Base-by-base conservation (phyloP, 2,113 vertebrate species). In the Gorsachius goisagi region DNA sequence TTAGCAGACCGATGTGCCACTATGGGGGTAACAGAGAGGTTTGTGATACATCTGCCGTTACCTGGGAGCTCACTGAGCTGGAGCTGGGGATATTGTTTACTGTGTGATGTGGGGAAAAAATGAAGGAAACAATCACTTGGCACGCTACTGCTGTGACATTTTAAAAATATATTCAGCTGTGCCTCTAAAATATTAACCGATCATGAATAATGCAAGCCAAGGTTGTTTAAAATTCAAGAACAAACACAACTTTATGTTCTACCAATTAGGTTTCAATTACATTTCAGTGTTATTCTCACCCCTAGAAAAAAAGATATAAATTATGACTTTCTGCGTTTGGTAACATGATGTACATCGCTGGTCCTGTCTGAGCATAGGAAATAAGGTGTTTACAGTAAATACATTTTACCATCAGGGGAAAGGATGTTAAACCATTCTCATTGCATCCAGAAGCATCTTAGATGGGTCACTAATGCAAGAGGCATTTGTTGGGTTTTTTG, bases 181-280 rank as follows among this genome's bases (percentile, higher is more conserved):
- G 89, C 62, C 58, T 89, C 49, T 95, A 62, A 96, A 96, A 95
- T 93, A 91, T 88, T 94, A 93, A 96, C 24, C 9, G 66, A 19
- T 86, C 56, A 85, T 96, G 92, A 95, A 96, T 95, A 96, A 92
- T 95, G 62, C 69, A 95, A 88, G 49, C 62, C 12, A 5, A 73
- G 20, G 23, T 17, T 72, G 32, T 81, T 95, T 96, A 85, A 92
- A 95, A 96, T 96, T 92, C 95, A 87, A 80, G 86, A 92, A 75
- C 76, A 96, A 89, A 64, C 69, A 68, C 32, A 81, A 66, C 22
- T 95, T 96, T 58, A 64, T 90, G 75, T 93, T 91, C 82, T 88
- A 62, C 66, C 67, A 69, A 62, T 94, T 93, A 91, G 53, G 21
- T 80, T 96, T 88, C 94, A 95, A 73, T 97, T 97, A 66, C 87